phyloP scores from a whole-genome alignment of 1,140 invertebrate species.

The Saccostrea glomerata region DNA sequence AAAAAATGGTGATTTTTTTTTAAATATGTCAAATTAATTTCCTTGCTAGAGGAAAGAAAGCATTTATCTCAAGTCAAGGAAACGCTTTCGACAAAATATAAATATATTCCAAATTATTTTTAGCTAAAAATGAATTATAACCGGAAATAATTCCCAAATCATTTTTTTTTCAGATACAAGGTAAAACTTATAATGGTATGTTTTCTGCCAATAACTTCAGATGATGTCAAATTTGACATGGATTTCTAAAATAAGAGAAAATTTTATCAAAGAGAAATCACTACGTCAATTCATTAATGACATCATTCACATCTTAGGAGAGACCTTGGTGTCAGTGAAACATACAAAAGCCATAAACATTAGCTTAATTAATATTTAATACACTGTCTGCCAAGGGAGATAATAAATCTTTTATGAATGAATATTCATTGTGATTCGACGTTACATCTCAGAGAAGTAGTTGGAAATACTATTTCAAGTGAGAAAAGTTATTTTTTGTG shows the following conservation, averaged over 20 bases:
- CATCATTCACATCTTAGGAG: not conserved
- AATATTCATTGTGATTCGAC: not conserved
- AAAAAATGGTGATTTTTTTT: not conserved
- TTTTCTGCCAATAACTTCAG: not conserved
- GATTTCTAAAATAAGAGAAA: not conserved
- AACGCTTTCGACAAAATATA: not conserved
- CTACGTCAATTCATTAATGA: constrained; percentile 19
- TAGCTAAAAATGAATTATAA: not conserved
- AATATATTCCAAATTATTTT: not conserved
- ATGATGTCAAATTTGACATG: not conserved
- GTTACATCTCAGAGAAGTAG: not conserved
- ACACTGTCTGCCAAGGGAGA: not conserved
- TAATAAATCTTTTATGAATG: not conserved
- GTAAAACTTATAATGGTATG: not conserved
- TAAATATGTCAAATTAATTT: not conserved
- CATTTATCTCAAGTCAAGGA: not conserved
- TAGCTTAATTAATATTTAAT: not conserved
- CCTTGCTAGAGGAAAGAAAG: not conserved
- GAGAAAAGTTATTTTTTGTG: not conserved
- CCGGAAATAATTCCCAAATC: not conserved
- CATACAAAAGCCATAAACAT: not conserved
- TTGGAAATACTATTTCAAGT: not conserved
- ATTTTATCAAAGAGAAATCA: not conserved
- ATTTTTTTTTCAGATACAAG: not conserved
- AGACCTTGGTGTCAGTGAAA: not conserved